Conservation (phyloP, 2,797 vertebrate species). For the Tapirus indicus region DNA sequence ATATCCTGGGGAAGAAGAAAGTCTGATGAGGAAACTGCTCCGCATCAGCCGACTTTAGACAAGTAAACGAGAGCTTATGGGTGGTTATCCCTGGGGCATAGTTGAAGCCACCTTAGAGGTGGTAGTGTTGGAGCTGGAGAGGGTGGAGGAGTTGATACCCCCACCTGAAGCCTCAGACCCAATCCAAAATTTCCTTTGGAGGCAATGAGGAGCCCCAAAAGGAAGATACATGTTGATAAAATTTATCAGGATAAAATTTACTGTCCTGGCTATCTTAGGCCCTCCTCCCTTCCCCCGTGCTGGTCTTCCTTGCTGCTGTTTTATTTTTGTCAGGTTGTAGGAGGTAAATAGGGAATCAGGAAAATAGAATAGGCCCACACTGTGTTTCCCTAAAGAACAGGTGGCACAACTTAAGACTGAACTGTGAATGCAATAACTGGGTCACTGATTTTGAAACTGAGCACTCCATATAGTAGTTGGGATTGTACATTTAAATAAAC, state of each 20-base stretch:
- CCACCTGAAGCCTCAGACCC: not conserved
- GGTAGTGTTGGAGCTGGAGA: not conserved
- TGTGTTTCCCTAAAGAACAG: not conserved
- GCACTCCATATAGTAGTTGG: not conserved
- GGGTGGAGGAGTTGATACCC: not conserved
- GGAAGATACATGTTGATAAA: not conserved
- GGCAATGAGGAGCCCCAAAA: rapidly evolving
- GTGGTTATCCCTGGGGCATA: not conserved
- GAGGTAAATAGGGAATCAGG: not conserved
- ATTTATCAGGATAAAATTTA: not conserved
- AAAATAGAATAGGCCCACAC: not conserved
- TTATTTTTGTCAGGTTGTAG: not conserved
- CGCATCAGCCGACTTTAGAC: not conserved
- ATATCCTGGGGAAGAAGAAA: not conserved
- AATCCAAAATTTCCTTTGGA: not conserved
- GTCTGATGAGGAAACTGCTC: not conserved
- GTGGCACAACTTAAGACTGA: not conserved
- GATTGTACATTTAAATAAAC: not conserved
- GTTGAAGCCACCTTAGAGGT: not conserved
- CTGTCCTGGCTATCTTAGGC: rapidly evolving
- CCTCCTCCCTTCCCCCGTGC: rapidly evolving
- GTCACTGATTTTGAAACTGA: not conserved
- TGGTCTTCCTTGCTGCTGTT: not conserved
- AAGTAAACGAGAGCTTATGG: not conserved
- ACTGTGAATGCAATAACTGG: rapidly evolving